Evolutionary conservation across 2,797 vertebrate genomes (phyloP), one percentile per base, ranked within the genome.

Genomic region (Enteromius fasciolatus): DNA sequence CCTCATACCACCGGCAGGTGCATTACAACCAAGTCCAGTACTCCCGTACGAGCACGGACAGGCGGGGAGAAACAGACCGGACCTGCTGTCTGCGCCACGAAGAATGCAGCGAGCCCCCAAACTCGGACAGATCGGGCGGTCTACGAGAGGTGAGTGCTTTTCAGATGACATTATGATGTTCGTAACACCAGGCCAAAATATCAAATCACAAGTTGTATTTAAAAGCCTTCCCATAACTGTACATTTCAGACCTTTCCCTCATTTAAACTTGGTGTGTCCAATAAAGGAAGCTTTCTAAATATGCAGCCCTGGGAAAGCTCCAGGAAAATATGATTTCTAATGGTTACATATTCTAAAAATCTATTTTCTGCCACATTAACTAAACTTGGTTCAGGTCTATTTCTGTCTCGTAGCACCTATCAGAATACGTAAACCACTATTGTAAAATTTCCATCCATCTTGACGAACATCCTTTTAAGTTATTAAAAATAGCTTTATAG

Each of bases 61-160:
- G 89, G 89, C 84, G 31, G 46, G 41, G 23, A 82, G 66, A 7
- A 87, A 87, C 80, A 89, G 87, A 1, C 86, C 88, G n/a, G 89
- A 83, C 1, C 88, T 82, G 0, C 85, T 81, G 11, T 12, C 78
- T 15, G 91, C 92, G 82, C 93, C 92, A 0, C 91, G 93, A 88
- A 90, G 93, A 1, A 90, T 92, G 0, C 93, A 94, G 88, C 90
- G 95, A 74, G 92, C 95, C 0, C 95, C 95, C 2, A 95, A 95
- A 73, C 93, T 95, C 80, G 95, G 94, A 7, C 93, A 94, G 90
- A 95, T 95, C 6, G 95, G 95, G 0, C 92, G 95, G 6, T 89
- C 94, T 72, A 94, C 92, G 88, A 94, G 94, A 94, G 95, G 95
- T 95, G 54, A 80, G 92, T n/a, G 12, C 28, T 14, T 5, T 46